Percentiles rank a stretch among this genome's conserved stretches.
phyloP scores from a whole-genome alignment of 1,140 invertebrate genomes.

The Grapholita molesta region DNA sequence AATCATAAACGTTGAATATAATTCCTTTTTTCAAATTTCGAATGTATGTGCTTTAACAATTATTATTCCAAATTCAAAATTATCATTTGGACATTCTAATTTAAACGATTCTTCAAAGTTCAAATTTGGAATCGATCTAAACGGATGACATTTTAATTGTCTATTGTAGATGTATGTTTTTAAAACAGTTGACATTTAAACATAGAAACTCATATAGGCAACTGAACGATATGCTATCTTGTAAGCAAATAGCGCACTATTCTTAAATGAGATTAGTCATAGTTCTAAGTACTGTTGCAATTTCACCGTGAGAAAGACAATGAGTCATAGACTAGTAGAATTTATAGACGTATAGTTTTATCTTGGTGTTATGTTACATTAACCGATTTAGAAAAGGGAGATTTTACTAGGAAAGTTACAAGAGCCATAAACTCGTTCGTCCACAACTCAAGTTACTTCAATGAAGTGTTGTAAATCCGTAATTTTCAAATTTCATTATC shows the following conservation, averaged over 20 bases:
- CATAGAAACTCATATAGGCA: not conserved
- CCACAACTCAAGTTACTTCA: too few relatives aligned
- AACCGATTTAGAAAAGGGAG: not conserved
- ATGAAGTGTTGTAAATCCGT: too few relatives aligned
- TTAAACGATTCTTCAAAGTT: too few relatives aligned
- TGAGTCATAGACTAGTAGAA: slow-evolving; percentile 51
- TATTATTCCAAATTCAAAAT: too few relatives aligned
- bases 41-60: too few relatives aligned
- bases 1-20: too few relatives aligned
- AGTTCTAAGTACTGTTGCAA: slow-evolving; percentile 51
- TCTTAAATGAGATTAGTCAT: slow-evolving; percentile 52
- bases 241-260: slow-evolving; percentile 17
- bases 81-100: too few relatives aligned
- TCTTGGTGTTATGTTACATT: not conserved
- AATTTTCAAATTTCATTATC: not conserved
- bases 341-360: slow-evolving; percentile 11
- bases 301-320: slow-evolving; percentile 58
- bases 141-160: not conserved
- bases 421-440: not conserved
- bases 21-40: too few relatives aligned
- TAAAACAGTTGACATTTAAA: slow-evolving; percentile 2
- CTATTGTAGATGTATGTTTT: not conserved
- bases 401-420: not conserved
- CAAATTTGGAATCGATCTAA: not conserved
- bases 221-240: not conserved